Evolutionary conservation across 30 jellyfish, hydroid and myxozoan species (phyloP).

Genomic region (Aurelia aurita): DNA sequence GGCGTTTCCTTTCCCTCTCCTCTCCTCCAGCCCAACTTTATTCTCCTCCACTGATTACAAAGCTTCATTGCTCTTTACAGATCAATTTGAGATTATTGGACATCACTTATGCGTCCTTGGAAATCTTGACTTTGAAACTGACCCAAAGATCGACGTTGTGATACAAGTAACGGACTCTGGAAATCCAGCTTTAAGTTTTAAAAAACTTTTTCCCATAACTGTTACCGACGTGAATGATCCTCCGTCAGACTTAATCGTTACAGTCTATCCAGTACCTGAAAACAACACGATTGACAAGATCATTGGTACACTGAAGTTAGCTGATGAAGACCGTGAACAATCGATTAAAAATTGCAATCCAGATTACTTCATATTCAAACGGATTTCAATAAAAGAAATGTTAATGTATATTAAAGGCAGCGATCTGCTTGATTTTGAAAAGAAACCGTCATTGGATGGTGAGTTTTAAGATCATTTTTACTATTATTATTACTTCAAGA

Average conservation of each 20-base stretch:
- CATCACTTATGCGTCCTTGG: constrained; percentile 52
- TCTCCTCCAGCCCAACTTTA: too few relatives aligned
- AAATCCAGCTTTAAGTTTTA: constrained; percentile 61
- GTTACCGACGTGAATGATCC: constrained; percentile 85
- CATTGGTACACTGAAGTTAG: constrained; percentile 55
- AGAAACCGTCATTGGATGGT: constrained; percentile 1
- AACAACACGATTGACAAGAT: constrained; percentile 61
- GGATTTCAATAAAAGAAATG: neutral
- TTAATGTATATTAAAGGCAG: constrained; percentile 11
- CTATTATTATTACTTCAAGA: neutral
- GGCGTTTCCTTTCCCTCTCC: too few relatives aligned
- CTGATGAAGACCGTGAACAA: constrained; percentile 73
- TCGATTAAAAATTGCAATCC: constrained; percentile 27
- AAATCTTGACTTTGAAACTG: constrained; percentile 62
- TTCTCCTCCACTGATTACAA: too few relatives aligned
- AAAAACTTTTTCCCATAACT: constrained; percentile 52
- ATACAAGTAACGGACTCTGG: constrained; percentile 79
- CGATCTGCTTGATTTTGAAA: constrained; percentile 60
- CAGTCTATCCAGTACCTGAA: constrained; percentile 60
- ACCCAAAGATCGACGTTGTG: constrained; percentile 31
- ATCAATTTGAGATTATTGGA: constrained; percentile 35
- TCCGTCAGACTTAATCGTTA: constrained; percentile 69
- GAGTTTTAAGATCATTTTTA: too few relatives aligned
- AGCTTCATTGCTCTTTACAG: constrained; percentile 12
- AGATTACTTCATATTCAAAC: constrained; percentile 11